Base-by-base conservation (phyloP, 2,888 invertebrate genomes). In the Lordiphosa andalusiaca region DNA sequence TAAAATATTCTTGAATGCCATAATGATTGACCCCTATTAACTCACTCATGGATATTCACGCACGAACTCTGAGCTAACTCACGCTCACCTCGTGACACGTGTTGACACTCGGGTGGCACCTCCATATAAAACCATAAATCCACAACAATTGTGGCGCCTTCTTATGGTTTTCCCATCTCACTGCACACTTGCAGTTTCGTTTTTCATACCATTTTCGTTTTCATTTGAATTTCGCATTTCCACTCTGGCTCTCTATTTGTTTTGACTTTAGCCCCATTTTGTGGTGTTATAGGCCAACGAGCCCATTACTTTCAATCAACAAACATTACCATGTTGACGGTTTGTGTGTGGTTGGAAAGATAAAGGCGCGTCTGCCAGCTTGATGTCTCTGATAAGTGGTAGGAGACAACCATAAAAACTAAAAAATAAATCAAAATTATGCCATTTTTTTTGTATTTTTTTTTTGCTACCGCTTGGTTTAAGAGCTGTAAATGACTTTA, bases 241-340 rank as follows among this genome's bases (percentile, higher is more conserved):
- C 48, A 58, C 38, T 42, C 60, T 71, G 56, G 44, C 50, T 50
- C 41, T 40, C 37, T 41, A 33, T 21, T 36, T 38, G 33, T 53
- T 48, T 21, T 65, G 49, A 54, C 52, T 65, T 59, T 58, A 55
- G 59, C 63, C 54, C 36, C 44, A 51, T 41, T 58, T 69, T 42
- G 55, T 42, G 42, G 65, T 68, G 65, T 53, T 69, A 57, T 59
- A 61, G 58, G 68, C 63, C 54, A 52, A 51, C 53, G 40, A 39
- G 59, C 65, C 54, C 54, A 80, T 80, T 66, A 57, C 59, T 50
- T 74, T 75, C 72, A 78, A 78, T 78, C 53, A 68, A 46, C 49
- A 61, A 37, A n/a, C 35, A 23, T 51, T 33, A 67, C 39, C 7
- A 25, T 49, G 58, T 58, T 65, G 66, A 35, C 50, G 41, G 41